Evolutionary conservation across 2,797 vertebrate species (phyloP), one percentile per base, ranked within the genome.

Genomic region (Podarcis siculus): DNA sequence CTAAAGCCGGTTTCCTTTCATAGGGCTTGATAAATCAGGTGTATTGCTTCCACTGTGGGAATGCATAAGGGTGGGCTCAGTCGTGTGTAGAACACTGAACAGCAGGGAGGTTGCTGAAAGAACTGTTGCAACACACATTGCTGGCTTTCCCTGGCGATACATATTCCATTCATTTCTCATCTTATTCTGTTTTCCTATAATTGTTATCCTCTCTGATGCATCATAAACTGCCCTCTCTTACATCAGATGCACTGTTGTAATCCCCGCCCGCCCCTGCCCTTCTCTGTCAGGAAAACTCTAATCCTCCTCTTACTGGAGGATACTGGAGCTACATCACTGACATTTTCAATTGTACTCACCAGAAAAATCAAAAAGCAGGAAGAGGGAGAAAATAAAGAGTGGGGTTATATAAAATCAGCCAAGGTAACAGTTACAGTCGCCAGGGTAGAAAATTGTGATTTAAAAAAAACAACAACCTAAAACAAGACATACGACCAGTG

Each of bases 181-280:
- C 90, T 85, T 88, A 88, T 81, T 76, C 88, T 88, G 84, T 73
- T 92, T 91, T 89, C 81, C 94, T 92, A 71, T 94, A 93, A 95
- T 93, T 93, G 92, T 94, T 77, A 17, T 86, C 89, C 55, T 94
- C 92, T 95, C 89, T 89, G 91, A 94, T 92, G 89, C 55, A 75
- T 93, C 75, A 93, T 90, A 91, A 91, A 80, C 89, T 6, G 3
- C 94, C 89, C 83, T 79, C 81, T 94, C 90, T 89, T 91, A 88
- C 90, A 89, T 95, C 94, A 95, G 91, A 87, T 91, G 90, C 91
- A 88, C 93, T 95, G 95, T 93, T 94, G 91, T 90, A 92, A 93
- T 84, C 89, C 91, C 78, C 89, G 23, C 3, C 86, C 85, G 80
- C 49, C 1, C 0, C 69, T 92, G 3, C n/a, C 79, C 37, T 37